phyloP scores from a whole-genome alignment of 1,140 invertebrate species.

The Cotesia chilonis region DNA sequence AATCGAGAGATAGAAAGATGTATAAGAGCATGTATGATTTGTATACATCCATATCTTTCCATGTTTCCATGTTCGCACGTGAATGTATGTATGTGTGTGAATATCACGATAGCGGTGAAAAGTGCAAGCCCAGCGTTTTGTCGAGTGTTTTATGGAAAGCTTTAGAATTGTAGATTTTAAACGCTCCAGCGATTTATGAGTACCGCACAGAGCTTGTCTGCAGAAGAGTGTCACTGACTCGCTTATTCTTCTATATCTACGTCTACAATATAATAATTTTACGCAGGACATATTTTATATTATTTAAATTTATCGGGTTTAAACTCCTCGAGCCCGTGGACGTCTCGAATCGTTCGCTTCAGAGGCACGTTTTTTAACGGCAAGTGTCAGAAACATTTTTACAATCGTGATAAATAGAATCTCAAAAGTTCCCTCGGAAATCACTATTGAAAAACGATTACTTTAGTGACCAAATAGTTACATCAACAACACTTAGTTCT shows the following conservation, averaged over 20 bases:
- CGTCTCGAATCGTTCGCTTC: not conserved
- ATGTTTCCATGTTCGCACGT: no score
- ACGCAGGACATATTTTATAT: slow-evolving; percentile 45
- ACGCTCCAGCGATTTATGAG: slow-evolving; percentile 34
- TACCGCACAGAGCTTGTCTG: slow-evolving; percentile 16
- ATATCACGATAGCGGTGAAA: slow-evolving; percentile 46
- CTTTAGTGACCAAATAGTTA: slow-evolving; percentile 57
- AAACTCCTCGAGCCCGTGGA: slow-evolving; percentile 39
- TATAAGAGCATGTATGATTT: not conserved
- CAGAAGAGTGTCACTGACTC: slow-evolving; percentile 34
- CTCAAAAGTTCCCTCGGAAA: slow-evolving; percentile 51
- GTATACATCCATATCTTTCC: no score
- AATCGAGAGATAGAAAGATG: slow-evolving; percentile 14
- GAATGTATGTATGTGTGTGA: not conserved
- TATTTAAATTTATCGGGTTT: slow-evolving; percentile 59
- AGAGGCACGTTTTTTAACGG: slow-evolving; percentile 14
- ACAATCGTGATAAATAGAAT: slow-evolving; percentile 43
- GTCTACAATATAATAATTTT: not conserved
- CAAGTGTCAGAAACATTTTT: slow-evolving; percentile 46
- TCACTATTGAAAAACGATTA: slow-evolving; percentile 67
- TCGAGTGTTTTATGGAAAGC: slow-evolving; percentile 65
- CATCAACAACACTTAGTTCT: slow-evolving; percentile 17
- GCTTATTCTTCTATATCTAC: not conserved
- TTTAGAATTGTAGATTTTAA: slow-evolving; percentile 66
- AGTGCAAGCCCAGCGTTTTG: slow-evolving; percentile 62